Conservation (phyloP, 2,888 invertebrate genomes). For the Cheilosia grossa region DNA sequence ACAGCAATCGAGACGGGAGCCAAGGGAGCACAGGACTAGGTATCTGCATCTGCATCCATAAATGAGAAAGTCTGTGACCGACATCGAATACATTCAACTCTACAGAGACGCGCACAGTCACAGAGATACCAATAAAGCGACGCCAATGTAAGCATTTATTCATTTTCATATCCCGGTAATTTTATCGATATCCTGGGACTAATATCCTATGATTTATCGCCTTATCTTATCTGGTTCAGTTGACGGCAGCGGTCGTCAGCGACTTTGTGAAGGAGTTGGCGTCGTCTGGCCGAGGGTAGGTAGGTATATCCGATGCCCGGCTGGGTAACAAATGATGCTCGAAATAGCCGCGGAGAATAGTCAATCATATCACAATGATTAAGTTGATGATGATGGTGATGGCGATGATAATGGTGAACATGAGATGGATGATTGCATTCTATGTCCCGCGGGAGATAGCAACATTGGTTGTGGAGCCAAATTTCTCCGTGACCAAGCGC, state of each 20-base stretch:
- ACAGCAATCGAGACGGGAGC: conserved; percentile 39
- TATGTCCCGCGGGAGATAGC: neutral
- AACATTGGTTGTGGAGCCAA: neutral
- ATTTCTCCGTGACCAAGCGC: neutral
- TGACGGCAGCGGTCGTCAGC: neutral
- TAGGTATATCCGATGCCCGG: neutral
- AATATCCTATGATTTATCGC: conserved; percentile 49
- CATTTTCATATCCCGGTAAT: conserved; percentile 34
- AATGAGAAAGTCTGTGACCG: conserved; percentile 26
- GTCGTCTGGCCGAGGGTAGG: conserved; percentile 7
- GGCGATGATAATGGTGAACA: conserved; percentile 1
- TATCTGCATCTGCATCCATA: conserved; percentile 32
- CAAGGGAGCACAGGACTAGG: conserved; percentile 1
- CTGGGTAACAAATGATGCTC: conserved; percentile 42
- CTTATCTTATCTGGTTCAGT: conserved; percentile 27
- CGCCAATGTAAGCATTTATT: conserved; percentile 23
- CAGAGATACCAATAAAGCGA: neutral
- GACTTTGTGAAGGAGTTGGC: neutral
- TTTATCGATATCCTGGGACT: conserved; percentile 56
- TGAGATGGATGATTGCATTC: conserved; percentile 14
- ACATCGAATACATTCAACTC: conserved; percentile 20
- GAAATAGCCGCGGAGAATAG: conserved; percentile 46
- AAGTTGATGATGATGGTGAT: conserved; percentile 7
- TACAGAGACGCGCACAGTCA: neutral
- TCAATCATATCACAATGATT: conserved; percentile 46